phyloP scores from a whole-genome alignment of 64 coral and sea anemone species.

The Orbicella faveolata region DNA sequence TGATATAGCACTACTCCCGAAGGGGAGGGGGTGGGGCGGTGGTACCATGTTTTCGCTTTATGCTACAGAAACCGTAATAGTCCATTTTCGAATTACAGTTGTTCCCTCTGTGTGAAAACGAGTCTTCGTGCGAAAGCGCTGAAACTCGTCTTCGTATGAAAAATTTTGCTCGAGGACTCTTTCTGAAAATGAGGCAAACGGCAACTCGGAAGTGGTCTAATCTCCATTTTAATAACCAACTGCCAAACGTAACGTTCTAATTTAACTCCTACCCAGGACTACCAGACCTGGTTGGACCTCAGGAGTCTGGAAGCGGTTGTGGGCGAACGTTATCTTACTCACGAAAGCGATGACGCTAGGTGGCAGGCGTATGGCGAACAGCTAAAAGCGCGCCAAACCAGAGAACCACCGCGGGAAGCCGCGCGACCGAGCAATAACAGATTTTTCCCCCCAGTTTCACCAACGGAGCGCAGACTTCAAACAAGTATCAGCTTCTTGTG shows the following conservation, averaged over 20 bases:
- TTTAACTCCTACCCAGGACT: constrained; percentile 49
- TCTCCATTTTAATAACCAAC: no score
- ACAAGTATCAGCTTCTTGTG: constrained; percentile 93
- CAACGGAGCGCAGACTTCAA: constrained; percentile 72
- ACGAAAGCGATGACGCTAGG: constrained; percentile 91
- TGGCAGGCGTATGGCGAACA: constrained; percentile 79
- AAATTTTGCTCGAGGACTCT: no score
- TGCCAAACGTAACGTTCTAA: background rate
- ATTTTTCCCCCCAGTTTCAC: constrained; percentile 68
- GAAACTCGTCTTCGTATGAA: no score
- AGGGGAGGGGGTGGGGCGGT: no score
- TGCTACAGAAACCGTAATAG: no score
- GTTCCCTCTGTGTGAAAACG: no score
- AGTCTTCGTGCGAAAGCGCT: no score
- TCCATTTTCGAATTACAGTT: no score
- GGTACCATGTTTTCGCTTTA: no score
- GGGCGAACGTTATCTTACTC: constrained; percentile 86
- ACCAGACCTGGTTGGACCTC: constrained; percentile 94
- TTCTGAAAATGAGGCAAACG: no score
- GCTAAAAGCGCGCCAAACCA: constrained; percentile 58
- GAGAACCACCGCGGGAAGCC: constrained; percentile 18
- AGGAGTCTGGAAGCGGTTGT: constrained; percentile 84
- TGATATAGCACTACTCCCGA: no score
- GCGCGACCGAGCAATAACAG: constrained; percentile 65
- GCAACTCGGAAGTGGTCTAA: no score